Evolutionary conservation across 2,113 vertebrate species (phyloP), one percentile per base, ranked within the genome.

Genomic region (Gobius niger): DNA sequence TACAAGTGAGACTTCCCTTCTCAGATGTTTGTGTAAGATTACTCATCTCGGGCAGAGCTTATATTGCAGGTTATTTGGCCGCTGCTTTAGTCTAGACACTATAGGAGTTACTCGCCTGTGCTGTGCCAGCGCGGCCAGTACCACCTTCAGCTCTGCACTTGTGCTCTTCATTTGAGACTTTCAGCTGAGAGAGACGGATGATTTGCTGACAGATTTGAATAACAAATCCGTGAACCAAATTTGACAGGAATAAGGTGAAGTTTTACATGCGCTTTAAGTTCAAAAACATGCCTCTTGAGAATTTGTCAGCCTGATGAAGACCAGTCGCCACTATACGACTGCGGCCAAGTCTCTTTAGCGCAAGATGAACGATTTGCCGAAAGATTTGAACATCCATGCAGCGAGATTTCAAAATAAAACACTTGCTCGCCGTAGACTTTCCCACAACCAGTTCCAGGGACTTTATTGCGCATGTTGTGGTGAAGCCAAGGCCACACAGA

Each of bases 401-500:
- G 67, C 65, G 69, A 7, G 9, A 50, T 76, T 54, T 65, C 54
- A 65, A 68, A 68, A 41, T 12, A 65, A 56, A 62, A 54, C 60
- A 73, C 67, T 78, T 71, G 65, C 52, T 76, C 60, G 14, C 75
- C 78, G 19, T 68, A 47, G 63, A 64, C 71, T 72, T 73, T 77
- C 73, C 82, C 77, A 77, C 82, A 86, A 85, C 84, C 85, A 84
- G 81, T 87, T 75, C 57, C 73, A 87, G 78, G 79, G 73, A 82
- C 44, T 46, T 69, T 73, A 54, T 49, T 84, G 68, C 74, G 68
- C 84, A 73, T 69, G 40, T 68, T 65, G 47, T 59, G 7, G 65
- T 5, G 50, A 68, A 78, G 71, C 81, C 84, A 83, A 76, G 81
- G 70, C 85, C 85, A 88, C 80, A 87, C 87, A 87, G 80, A 88